These are phyloP conservation scores for Penelope pileata DNA, from an alignment of 2,113 vertebrate species.

Conservation along the genomic window DNA sequence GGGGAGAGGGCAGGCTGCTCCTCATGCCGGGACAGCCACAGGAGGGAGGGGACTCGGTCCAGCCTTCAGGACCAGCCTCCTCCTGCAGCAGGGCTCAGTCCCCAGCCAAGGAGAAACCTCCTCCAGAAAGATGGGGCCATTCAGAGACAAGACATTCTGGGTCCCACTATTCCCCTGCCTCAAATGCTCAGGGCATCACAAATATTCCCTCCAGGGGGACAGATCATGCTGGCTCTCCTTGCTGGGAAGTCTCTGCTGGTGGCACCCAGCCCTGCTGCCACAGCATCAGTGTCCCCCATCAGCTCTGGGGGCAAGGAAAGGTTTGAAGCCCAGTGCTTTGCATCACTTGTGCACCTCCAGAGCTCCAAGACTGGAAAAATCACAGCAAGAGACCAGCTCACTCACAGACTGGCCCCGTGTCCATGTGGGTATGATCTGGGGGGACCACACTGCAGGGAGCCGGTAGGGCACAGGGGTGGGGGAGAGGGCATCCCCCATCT, in stretches of 20 bases:
- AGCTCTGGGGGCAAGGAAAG: not conserved
- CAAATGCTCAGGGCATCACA: accelerated
- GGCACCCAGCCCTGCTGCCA: not conserved
- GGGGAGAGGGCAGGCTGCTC: not conserved
- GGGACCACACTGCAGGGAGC: not conserved
- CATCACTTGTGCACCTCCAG: not conserved
- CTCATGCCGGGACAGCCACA: accelerated
- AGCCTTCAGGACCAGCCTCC: not conserved
- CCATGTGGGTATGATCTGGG: accelerated
- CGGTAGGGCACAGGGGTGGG: not conserved
- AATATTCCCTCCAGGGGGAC: not conserved
- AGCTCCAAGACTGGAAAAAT: not conserved
- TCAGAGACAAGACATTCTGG: not conserved
- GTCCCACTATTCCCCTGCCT: not conserved
- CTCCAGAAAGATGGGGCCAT: not conserved
- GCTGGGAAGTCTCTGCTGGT: not conserved
- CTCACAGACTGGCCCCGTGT: accelerated
- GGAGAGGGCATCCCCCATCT: not conserved
- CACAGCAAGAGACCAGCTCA: not conserved
- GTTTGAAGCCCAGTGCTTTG: not conserved
- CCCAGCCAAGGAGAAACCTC: not conserved
- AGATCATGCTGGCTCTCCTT: not conserved
- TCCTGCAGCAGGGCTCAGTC: not conserved
- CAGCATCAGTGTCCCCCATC: not conserved
- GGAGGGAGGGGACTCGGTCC: not conserved